phyloP scores from a whole-genome alignment of 2,797 vertebrate species.

The Thalassophryne amazonica region DNA sequence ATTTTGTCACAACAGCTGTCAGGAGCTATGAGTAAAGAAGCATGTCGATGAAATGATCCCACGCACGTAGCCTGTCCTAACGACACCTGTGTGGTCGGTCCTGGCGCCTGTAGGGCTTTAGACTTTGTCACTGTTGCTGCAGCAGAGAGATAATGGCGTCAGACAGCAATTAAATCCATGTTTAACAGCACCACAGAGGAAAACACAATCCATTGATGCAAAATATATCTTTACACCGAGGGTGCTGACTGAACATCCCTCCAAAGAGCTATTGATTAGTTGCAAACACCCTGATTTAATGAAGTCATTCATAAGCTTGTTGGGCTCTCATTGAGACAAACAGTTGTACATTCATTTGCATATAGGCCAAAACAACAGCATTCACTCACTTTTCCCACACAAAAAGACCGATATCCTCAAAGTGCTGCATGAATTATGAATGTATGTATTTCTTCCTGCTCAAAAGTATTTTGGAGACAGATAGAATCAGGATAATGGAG shows the following conservation, averaged over 20 bases:
- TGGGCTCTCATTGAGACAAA: not conserved
- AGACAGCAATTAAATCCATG: too few relatives aligned
- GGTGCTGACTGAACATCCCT: not conserved
- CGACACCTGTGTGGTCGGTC: constrained; percentile 5
- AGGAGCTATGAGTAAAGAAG: constrained; percentile 20
- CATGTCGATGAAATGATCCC: constrained; percentile 10
- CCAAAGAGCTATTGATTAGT: not conserved
- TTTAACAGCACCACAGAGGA: not conserved
- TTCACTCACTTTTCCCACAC: not conserved
- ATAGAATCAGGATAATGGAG: constrained; percentile 28
- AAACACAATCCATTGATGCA: not conserved
- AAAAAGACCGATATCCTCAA: constrained; percentile 1
- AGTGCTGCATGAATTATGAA: constrained; percentile 14
- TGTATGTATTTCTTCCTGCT: not conserved
- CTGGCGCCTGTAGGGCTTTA: not conserved
- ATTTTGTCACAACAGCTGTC: constrained; percentile 47
- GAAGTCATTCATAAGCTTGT: not conserved
- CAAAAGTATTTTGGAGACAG: constrained; percentile 14
- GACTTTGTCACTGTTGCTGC: not conserved
- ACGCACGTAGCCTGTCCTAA: too few relatives aligned
- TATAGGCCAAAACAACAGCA: not conserved
- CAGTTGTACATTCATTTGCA: not conserved
- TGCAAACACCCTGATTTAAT: not conserved
- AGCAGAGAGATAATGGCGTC: not conserved
- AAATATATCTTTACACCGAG: not conserved